Conservation (phyloP, 2,888 invertebrate species). For the Dyspetes luteomarginatus region DNA sequence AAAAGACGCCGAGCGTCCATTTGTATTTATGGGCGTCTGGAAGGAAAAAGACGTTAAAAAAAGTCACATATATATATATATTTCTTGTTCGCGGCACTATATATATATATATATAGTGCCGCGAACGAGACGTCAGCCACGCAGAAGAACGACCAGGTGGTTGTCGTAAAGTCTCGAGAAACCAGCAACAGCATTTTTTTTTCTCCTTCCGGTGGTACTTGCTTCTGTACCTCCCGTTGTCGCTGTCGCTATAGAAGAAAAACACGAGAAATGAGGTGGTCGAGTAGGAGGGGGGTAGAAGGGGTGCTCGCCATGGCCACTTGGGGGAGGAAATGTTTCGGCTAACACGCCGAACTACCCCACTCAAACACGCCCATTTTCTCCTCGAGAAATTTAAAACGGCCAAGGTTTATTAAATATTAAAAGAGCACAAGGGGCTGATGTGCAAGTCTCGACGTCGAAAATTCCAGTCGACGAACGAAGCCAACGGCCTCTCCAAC, state of each 20-base stretch:
- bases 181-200: background rate
- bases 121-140: background rate
- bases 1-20: no score
- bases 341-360: background rate
- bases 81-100: no score
- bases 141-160: background rate
- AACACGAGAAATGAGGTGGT: background rate
- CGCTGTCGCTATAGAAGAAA: background rate
- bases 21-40: no score
- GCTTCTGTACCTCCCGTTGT: background rate
- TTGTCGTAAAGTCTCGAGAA: background rate
- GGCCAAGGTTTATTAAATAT: constrained; percentile 68
- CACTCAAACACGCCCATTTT: constrained; percentile 24
- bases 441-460: constrained; percentile 29
- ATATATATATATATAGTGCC: background rate
- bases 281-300: no score
- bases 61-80: no score
- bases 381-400: constrained; percentile 65
- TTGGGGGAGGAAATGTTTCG: background rate
- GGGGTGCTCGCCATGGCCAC: no score
- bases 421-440: constrained; percentile 64
- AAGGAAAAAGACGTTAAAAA: no score
- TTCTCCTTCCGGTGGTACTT: background rate
- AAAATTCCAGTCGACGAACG: constrained; percentile 23
- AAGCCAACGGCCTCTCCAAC: constrained; percentile 10